These are phyloP conservation scores for Notoglanidium macrostoma DNA, from an alignment of 2,797 vertebrate species.

Conservation along the genomic window DNA sequence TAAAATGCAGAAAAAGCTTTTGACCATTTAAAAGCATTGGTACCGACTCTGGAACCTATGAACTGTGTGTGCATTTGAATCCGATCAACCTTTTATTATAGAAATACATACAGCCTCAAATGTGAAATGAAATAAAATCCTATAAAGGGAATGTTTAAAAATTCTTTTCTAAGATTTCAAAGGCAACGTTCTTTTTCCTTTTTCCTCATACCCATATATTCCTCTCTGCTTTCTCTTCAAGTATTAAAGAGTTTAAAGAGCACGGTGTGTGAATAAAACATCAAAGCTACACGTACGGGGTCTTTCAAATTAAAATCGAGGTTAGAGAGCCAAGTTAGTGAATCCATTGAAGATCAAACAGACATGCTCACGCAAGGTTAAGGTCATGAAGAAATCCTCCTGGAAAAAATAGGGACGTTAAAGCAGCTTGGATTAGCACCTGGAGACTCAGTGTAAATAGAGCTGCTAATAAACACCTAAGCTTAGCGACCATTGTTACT, in stretches of 20 bases:
- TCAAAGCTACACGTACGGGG: constrained; percentile 49
- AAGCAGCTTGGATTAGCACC: not conserved
- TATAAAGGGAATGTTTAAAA: not conserved
- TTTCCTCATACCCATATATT: not conserved
- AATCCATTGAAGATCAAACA: constrained; percentile 51
- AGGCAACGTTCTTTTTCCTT: not conserved
- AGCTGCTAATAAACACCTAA: not conserved
- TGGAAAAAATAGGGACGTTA: not conserved
- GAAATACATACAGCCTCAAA: not conserved
- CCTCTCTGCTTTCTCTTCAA: constrained; percentile 35
- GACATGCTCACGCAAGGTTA: constrained; percentile 9
- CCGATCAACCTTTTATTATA: not conserved
- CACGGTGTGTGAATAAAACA: constrained; percentile 53
- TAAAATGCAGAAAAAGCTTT: not conserved
- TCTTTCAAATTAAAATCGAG: constrained; percentile 47
- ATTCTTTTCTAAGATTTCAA: not conserved
- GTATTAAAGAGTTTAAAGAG: constrained; percentile 56
- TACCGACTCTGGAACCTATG: not conserved
- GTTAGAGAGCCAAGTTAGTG: constrained; percentile 39
- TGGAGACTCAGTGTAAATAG: not conserved
- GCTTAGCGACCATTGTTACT: constrained; percentile 15
- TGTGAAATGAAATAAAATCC: not conserved
- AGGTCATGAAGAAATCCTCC: not conserved
- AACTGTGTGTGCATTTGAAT: not conserved
- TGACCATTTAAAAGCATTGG: not conserved